Base-by-base conservation (phyloP, 2,888 invertebrate genomes). In the Morpho deidamia region DNA sequence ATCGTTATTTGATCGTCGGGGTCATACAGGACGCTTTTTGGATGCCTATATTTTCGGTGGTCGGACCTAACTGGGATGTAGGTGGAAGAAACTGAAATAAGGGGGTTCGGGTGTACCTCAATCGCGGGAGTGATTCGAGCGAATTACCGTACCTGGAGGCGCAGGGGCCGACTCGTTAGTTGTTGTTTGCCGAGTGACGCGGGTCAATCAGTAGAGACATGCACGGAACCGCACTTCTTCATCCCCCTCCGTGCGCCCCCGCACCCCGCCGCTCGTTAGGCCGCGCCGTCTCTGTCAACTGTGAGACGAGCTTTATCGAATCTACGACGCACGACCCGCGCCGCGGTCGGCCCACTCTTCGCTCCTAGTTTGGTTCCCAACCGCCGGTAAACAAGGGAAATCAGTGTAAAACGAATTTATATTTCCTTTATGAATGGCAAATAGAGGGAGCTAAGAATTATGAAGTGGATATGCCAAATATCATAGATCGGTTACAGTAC, bases 121-220 rank as follows among this genome's bases (percentile, higher is more conserved):
- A n/a, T n/a, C 79, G 81, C 80, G 83, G 81, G 81, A 82, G 78
- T 76, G 83, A 81, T 81, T 79, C 79, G 76, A 78, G 81, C 78
- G 80, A 80, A 82, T 83, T 68, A 65, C 71, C 76, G 79, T 81
- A 86, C 83, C 84, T 83, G 85, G 80, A 83, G 84, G 87, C 80
- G 84, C 80, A 83, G 82, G 78, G 83, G 79, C 77, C 79, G 79
- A 83, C 87, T 89, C 88, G 88, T 89, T 89, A 88, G 87, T 89
- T 88, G 88, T 88, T 89, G 88, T 89, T 89, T 89, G 88, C 86
- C 80, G 81, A 89, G 89, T 88, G 87, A 87, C 88, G 87, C 88
- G 87, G 89, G 89, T 89, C 89, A 89, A 89, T 89, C 89, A 89
- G 88, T 86, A 87, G 87, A 84, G 87, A 83, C 88, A 89, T 88